Evolutionary conservation across 2,113 vertebrate genomes (phyloP).

Genomic region (Grantiella picta): DNA sequence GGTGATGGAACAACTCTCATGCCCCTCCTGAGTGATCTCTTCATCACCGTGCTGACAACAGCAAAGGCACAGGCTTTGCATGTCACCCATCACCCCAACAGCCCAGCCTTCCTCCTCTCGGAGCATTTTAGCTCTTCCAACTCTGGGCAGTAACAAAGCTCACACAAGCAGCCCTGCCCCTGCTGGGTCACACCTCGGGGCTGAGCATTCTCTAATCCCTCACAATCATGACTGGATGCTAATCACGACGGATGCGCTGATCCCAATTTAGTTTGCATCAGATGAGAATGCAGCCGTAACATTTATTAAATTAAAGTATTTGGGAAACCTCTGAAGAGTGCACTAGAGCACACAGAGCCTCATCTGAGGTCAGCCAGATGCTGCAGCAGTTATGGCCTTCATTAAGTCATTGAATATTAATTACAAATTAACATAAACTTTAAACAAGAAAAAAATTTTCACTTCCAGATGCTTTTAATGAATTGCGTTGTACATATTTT

Average conservation of each 20-base stretch:
- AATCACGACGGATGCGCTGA: accelerated
- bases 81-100: accelerated
- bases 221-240: accelerated
- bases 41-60: accelerated
- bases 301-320: not conserved
- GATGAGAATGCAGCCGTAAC: accelerated
- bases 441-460: constrained; percentile 2
- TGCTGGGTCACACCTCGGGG: not conserved
- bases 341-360: not conserved
- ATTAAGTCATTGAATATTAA: not conserved
- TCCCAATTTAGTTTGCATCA: not conserved
- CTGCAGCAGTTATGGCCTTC: not conserved
- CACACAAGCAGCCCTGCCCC: accelerated
- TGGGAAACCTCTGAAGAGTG: not conserved
- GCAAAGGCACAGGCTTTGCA: not conserved
- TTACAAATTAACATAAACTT: not conserved
- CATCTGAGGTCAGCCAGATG: not conserved
- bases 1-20: accelerated
- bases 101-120: accelerated
- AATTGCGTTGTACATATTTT: constrained; percentile 11
- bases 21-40: not conserved
- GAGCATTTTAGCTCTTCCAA: accelerated
- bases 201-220: not conserved
- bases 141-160: not conserved
- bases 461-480: constrained; percentile 9